Conservation (phyloP, 2,113 vertebrate genomes). For the Esox niger region DNA sequence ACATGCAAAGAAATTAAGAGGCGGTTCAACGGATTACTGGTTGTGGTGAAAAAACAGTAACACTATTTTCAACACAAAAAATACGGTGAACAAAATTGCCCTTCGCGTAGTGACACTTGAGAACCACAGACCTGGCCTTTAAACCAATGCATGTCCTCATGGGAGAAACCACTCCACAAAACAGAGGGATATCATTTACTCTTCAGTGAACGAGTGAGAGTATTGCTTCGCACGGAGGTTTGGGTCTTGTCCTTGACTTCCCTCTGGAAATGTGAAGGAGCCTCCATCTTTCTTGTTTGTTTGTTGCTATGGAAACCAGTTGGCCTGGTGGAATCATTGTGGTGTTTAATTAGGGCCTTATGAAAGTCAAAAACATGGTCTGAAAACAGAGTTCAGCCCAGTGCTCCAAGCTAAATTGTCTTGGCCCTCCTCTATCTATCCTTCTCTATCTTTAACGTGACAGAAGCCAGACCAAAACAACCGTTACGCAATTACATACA, state of each 20-base stretch:
- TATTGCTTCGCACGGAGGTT: conserved; percentile 41
- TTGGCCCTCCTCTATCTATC: conserved; percentile 24
- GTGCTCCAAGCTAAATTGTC: conserved; percentile 33
- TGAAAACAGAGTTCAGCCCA: conserved; percentile 29
- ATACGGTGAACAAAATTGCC: no score
- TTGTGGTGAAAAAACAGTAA: no score
- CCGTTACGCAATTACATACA: background rate
- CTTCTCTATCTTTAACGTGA: conserved; percentile 12
- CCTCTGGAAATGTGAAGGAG: conserved; percentile 12
- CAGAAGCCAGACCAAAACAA: background rate
- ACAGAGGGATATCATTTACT: conserved; percentile 38
- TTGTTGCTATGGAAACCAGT: conserved; percentile 63
- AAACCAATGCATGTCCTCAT: conserved; percentile 15
- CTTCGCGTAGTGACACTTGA: background rate
- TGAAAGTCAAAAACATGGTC: conserved; percentile 58
- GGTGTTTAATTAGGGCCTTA: conserved; percentile 62
- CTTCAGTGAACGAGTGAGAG: conserved; percentile 37
- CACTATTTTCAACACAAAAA: no score
- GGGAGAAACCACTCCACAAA: conserved; percentile 46
- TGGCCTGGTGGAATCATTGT: conserved; percentile 47
- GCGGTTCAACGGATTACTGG: no score
- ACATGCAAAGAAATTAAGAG: no score
- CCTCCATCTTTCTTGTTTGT: conserved; percentile 56
- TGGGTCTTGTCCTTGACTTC: conserved; percentile 35
- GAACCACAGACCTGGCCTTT: background rate